Base-by-base conservation (phyloP, 2,113 vertebrate species). In the Apaloderma vittatum region DNA sequence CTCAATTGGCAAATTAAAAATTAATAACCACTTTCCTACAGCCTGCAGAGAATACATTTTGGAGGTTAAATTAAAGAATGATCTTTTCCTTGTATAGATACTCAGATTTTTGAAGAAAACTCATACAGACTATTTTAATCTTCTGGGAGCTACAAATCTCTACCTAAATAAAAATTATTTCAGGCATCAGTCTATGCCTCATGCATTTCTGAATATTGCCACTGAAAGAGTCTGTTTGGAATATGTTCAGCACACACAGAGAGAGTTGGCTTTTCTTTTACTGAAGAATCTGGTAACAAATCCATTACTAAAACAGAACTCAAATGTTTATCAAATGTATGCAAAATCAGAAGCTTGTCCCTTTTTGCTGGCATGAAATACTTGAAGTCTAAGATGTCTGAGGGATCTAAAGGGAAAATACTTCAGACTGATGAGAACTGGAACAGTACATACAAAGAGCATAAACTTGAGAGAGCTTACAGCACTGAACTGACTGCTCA, bases 1-100 rank as follows among this genome's bases (percentile, higher is more conserved):
- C 24, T 78, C 84, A 81, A 78, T 0, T 74, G 68, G 32, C 43
- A 89, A 76, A 87, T 91, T 74, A 95, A 97, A 95, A 77, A 91
- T 89, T 93, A 77, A 91, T 59, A 87, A 74, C 22, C 22, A 49
- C 76, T 81, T 74, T 59, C 26, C 36, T 62, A 54, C 32, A 43
- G 73, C 34, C 54, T 57, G 37, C 67, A 82, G 87, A 94, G 30
- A 95, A 32, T 23, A 67, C 13, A 65, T 83, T 71, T 27, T 32
- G 34, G 37, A 94, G 0, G 2, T 77, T 74, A 73, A 96, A 59
- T 73, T 57, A 5, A 87, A 86, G 65, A 79, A 65, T 18, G 11
- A 73, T 46, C 8, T 86, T 82, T 86, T 93, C 40, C 24, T 76
- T 92, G 30, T 55, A 83, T 3, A 85, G 40, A 40, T n/a, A 68